These are phyloP conservation scores for Heteromurus nitidus DNA, from an alignment of 2,888 invertebrate genomes.

Conservation along the genomic window DNA sequence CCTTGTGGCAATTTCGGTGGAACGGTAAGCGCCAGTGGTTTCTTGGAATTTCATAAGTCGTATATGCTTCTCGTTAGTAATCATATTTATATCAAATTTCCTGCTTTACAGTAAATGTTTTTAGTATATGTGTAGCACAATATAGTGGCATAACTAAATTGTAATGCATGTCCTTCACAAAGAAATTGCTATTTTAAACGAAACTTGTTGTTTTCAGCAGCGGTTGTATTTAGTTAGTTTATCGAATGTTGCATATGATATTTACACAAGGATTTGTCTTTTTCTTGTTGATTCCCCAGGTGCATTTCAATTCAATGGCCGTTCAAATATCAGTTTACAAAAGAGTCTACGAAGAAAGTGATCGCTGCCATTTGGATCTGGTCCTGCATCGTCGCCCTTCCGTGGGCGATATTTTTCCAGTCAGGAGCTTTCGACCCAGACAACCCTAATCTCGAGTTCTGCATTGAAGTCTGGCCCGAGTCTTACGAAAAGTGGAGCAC, in stretches of 20 bases:
- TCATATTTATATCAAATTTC: too few relatives aligned
- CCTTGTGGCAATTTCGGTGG: constrained; percentile 77
- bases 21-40: too few relatives aligned
- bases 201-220: neutral
- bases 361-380: constrained; percentile 93
- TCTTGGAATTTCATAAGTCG: too few relatives aligned
- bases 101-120: too few relatives aligned
- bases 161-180: too few relatives aligned
- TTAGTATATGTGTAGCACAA: too few relatives aligned
- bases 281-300: constrained; percentile 79
- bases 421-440: constrained; percentile 84
- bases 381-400: constrained; percentile 88
- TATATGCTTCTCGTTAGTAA: neutral
- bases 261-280: constrained; percentile 67
- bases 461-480: constrained; percentile 91
- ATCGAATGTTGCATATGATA: constrained; percentile 68
- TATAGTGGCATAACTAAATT: too few relatives aligned
- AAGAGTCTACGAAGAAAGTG: constrained; percentile 88
- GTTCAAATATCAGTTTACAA: constrained; percentile 91
- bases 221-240: too few relatives aligned
- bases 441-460: constrained; percentile 84
- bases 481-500: constrained; percentile 76
- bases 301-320: constrained; percentile 98
- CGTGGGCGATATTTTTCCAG: constrained; percentile 94
- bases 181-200: too few relatives aligned